These are phyloP conservation scores for Cygnus buccinator DNA, from an alignment of 2,113 vertebrate genomes.

Conservation along the genomic window DNA sequence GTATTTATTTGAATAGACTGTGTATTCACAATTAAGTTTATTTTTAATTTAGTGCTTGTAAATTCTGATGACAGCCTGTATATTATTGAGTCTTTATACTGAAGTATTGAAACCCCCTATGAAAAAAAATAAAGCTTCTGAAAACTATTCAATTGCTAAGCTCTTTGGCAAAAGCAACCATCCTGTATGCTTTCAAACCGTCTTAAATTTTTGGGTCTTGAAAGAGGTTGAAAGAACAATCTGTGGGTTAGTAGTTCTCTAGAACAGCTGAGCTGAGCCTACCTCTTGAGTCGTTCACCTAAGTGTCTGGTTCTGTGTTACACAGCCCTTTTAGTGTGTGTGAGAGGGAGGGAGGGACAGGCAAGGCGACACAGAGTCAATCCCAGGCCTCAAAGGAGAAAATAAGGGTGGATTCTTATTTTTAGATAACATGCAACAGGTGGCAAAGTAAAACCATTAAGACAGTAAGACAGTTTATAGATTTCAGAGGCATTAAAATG, in stretches of 20 bases:
- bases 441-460: not conserved
- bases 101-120: not conserved
- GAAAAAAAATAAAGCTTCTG: not conserved
- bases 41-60: not conserved
- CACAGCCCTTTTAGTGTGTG: not conserved
- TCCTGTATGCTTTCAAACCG: not conserved
- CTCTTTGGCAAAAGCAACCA: not conserved
- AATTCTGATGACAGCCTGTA: not conserved
- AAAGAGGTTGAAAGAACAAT: not conserved
- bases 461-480: not conserved
- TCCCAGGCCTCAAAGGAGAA: fast-evolving
- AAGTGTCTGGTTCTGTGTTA: not conserved
- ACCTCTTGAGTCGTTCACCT: not conserved
- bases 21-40: not conserved
- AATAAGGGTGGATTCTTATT: not conserved
- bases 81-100: not conserved
- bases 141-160: not conserved
- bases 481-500: not conserved
- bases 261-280: not conserved
- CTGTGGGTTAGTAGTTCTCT: not conserved
- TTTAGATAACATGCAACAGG: not conserved
- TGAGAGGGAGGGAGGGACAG: not conserved
- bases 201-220: not conserved
- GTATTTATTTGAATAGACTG: not conserved
- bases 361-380: not conserved